phyloP scores from a whole-genome alignment of 2,113 vertebrate species.

The Oncorhynchus masou region DNA sequence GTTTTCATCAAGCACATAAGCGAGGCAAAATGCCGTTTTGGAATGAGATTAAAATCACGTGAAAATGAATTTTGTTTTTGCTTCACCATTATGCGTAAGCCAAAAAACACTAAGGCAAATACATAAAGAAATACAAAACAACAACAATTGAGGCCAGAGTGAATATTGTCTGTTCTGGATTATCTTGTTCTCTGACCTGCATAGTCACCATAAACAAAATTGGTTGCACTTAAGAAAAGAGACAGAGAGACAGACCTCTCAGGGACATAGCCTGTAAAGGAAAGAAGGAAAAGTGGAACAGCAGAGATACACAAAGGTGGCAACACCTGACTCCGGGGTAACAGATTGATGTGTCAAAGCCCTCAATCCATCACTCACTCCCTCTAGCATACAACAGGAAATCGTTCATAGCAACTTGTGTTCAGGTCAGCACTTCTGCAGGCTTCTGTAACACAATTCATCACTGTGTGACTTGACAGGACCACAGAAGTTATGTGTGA shows the following conservation, averaged over 20 bases:
- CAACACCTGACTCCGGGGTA: slow-evolving; percentile 17
- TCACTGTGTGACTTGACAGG: slow-evolving; percentile 32
- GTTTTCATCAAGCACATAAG: neutral
- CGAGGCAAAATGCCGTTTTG: neutral
- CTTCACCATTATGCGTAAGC: neutral
- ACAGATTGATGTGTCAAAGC: slow-evolving; percentile 59
- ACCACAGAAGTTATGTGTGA: slow-evolving; percentile 39
- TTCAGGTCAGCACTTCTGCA: slow-evolving; percentile 56
- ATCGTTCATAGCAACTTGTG: slow-evolving; percentile 46
- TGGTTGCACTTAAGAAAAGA: neutral
- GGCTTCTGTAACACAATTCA: slow-evolving; percentile 40
- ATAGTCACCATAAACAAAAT: neutral
- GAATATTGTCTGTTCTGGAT: too few relatives aligned
- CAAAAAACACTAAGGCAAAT: neutral
- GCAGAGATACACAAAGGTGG: slow-evolving; percentile 7
- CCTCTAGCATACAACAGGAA: slow-evolving; percentile 48
- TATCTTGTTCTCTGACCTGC: neutral
- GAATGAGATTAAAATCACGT: neutral
- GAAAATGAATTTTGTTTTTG: neutral
- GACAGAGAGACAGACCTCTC: neutral
- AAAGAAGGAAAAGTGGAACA: slow-evolving; percentile 8
- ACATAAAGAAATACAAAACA: neutral
- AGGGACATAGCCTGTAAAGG: too few relatives aligned
- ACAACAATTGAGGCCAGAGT: neutral
- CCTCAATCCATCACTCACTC: slow-evolving; percentile 68